Evolutionary conservation across 2,797 vertebrate genomes (phyloP), one percentile per base, ranked within the genome.

Genomic region (Streptopelia turtur): DNA sequence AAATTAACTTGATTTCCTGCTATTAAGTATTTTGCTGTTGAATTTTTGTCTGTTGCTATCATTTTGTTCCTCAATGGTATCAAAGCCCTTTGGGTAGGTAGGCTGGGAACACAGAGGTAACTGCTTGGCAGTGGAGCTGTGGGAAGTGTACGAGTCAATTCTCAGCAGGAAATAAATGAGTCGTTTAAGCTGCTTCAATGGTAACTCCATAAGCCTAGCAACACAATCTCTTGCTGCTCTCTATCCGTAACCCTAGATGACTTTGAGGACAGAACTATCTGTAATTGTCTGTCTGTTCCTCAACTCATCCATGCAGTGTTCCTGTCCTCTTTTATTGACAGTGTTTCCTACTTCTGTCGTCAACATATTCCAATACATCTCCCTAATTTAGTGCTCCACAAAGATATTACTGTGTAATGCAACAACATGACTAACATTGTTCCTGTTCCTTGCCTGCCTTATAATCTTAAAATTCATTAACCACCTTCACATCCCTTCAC

Each of bases 101-200:
- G 75, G 53, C 85, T 87, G 72, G 82, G 91, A 86, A 39, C 64
- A 37, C 87, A 60, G 57, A 60, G 80, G 71, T 83, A 56, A 39
- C 77, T 8, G 4, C 45, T 64, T 81, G 79, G 68, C 82, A 80
- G 31, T 22, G 45, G 79, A 85, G 60, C 60, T 77, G 84, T 83
- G 75, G 56, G 65, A 86, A 80, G 61, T 53, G 79, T 91, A 78
- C 17, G 6, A 96, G 87, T 87, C 84, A 83, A 0, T 87, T 66
- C 91, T 75, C 89, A 71, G 89, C 79, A 71, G 87, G 91, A 94
- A 83, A 77, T 80, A 85, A 92, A 91, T 60, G 68, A 75, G 76
- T 83, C 83, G 64, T 94, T 95, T 60, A 83, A 92, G 82, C 79
- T 71, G 24, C 91, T 90, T 91, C 89, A 87, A 0, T 86, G 72